Evolutionary conservation across 2,797 vertebrate species (phyloP).

Genomic region (Diplodus puntazzo): DNA sequence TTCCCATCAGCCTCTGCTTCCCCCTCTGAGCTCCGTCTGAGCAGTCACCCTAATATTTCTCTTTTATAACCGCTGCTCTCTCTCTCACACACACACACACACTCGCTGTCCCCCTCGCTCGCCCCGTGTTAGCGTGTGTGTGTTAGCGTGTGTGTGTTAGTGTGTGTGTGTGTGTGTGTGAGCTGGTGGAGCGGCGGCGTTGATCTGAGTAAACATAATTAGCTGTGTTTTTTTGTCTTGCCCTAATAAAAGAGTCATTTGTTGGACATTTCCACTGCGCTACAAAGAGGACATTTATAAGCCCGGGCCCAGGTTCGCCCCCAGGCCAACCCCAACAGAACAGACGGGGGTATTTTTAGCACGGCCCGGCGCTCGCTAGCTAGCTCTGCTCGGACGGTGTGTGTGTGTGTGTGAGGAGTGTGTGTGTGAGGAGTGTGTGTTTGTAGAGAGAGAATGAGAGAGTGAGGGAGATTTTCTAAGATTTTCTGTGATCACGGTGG

Average conservation of each 20-base stretch:
- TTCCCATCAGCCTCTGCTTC: slow-evolving; percentile 18
- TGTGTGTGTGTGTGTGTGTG: slow-evolving; percentile 58
- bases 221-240: slow-evolving; percentile 96
- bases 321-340: slow-evolving; percentile 96
- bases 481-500: slow-evolving; percentile 43
- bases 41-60: slow-evolving; percentile 41
- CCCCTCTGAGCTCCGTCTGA: no score
- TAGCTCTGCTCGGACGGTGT: slow-evolving; percentile 49
- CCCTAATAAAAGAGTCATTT: slow-evolving; percentile 98
- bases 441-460: slow-evolving; percentile 55
- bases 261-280: slow-evolving; percentile 96
- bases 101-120: neutral
- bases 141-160: slow-evolving; percentile 61
- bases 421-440: slow-evolving; percentile 55
- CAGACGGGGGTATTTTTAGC: slow-evolving; percentile 95
- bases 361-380: slow-evolving; percentile 77
- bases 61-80: slow-evolving; percentile 22
- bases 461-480: slow-evolving; percentile 39
- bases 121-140: neutral
- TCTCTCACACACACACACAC: slow-evolving; percentile 33
- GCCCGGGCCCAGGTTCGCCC: slow-evolving; percentile 85
- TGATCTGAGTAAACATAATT: slow-evolving; percentile 98
- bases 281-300: slow-evolving; percentile 99
- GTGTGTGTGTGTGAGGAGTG: slow-evolving; percentile 40
- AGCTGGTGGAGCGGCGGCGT: slow-evolving; percentile 79